phyloP scores from a whole-genome alignment of 2,113 vertebrate species.

The Upupa epops region DNA sequence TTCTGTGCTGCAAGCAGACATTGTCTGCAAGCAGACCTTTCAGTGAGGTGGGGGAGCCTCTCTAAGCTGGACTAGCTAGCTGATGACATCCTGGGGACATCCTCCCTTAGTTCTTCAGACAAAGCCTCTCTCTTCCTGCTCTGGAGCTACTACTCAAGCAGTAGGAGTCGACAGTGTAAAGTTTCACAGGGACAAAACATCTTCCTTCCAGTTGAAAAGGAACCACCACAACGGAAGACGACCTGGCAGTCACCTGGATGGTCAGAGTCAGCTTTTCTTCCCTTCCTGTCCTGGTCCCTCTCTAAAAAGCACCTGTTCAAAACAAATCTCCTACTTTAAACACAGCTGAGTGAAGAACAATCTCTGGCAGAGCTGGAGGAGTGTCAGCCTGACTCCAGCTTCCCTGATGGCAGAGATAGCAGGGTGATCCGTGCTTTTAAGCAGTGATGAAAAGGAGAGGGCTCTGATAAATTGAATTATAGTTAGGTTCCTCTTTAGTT shows the following conservation, averaged over 20 bases:
- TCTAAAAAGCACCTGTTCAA: background rate
- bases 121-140: background rate
- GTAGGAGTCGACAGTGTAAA: background rate
- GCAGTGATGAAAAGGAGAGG: background rate
- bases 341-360: background rate
- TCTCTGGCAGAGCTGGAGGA: background rate
- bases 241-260: background rate
- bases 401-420: background rate
- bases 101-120: background rate
- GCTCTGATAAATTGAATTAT: conserved; percentile 5
- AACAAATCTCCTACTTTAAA: background rate
- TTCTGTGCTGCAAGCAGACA: too few species aligned
- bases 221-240: background rate
- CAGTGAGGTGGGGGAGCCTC: background rate
- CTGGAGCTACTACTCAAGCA: background rate
- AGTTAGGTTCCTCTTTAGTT: background rate
- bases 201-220: background rate
- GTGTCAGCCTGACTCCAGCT: background rate
- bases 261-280: background rate
- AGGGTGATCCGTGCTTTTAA: background rate
- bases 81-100: background rate
- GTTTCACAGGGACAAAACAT: background rate
- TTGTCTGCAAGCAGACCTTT: too few species aligned
- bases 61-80: background rate
- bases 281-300: background rate